These are phyloP conservation scores for Artibeus jamaicensis DNA, from an alignment of 2,797 vertebrate species.

Conservation along the genomic window DNA sequence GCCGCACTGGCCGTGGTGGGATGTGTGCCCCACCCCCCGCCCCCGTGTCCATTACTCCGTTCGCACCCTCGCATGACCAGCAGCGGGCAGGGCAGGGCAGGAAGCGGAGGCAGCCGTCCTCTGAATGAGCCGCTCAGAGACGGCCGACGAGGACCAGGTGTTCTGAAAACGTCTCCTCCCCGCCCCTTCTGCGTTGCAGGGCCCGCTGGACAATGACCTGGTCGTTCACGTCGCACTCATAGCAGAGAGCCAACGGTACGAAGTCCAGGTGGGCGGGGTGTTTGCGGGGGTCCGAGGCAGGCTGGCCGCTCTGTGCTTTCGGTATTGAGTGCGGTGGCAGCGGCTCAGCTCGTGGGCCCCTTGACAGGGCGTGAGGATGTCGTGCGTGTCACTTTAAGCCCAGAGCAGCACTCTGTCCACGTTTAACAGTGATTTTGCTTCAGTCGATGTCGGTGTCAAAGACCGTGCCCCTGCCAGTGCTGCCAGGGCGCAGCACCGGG, in stretches of 20 bases:
- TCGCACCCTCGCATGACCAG: conserved; percentile 64
- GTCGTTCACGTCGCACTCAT: conserved; percentile 94
- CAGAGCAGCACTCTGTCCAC: background rate
- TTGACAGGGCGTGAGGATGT: background rate
- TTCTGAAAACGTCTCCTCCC: background rate
- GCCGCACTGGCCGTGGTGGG: conserved; percentile 31
- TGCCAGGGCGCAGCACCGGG: background rate
- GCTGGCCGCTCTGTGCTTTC: background rate
- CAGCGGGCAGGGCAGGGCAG: conserved; percentile 3
- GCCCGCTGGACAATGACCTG: conserved; percentile 95
- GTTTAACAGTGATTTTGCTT: background rate
- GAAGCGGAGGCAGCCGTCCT: conserved; percentile 3
- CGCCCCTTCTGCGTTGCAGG: conserved; percentile 84
- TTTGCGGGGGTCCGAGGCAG: background rate
- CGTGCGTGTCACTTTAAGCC: background rate
- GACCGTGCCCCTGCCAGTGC: background rate
- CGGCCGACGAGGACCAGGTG: background rate
- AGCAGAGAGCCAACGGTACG: conserved; percentile 97
- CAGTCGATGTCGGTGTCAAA: background rate
- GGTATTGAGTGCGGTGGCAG: background rate
- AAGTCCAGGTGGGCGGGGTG: background rate
- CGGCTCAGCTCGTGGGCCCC: background rate
- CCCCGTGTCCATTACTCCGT: conserved; percentile 36
- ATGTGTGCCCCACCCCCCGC: conserved; percentile 55
- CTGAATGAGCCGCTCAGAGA: conserved; percentile 49